Base-by-base conservation (phyloP, 2,113 vertebrate genomes). In the Polypterus bichir region DNA sequence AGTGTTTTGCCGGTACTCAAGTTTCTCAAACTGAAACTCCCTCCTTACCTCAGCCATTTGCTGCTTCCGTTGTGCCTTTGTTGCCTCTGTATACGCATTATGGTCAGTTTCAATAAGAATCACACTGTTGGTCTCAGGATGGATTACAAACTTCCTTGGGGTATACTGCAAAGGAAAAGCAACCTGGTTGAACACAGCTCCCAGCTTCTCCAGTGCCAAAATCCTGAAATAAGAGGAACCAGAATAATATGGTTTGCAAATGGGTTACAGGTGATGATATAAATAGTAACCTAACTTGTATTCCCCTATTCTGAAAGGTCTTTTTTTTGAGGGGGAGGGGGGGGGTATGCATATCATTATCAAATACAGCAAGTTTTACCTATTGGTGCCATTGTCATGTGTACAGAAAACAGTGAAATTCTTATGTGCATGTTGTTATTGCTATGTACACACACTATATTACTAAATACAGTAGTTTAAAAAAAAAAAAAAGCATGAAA, bases 161-260 rank as follows among this genome's bases (percentile, higher is more conserved):
- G 95, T 98, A 70, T 94, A 99, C 77, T 99, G 95, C 65, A 98
- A 73, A 0, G 94, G 93, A 72, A 97, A 98, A 27, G 96, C 92
- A 72, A 99, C 93, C 81, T 99, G 96, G 78, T 99, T 99, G 83
- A 99, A 99, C 60, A 99, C 93, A 0, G 96, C 96, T 10, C 95
- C 96, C 44, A 99, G 83, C 71, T 99, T 98, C 84, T 99, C 96
- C 75, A 98, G 72, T 0, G 95, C 96, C 85, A 99, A 84, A 81
- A 99, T 99, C 75, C 95, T 99, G 70, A 0, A 3, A 27, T 11
- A 63, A 64, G 11, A 77, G 4, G 65, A 60, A 9, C 8, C 64
- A 3, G 2, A 44, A 7, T 51, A n/a, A 53, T 4, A 61, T 6
- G 47, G 60, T 4, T 7, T 4, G 45, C 10, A 51, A 51, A 9